Base-by-base conservation (phyloP, 2,888 invertebrate genomes). In the Empis stercorea region DNA sequence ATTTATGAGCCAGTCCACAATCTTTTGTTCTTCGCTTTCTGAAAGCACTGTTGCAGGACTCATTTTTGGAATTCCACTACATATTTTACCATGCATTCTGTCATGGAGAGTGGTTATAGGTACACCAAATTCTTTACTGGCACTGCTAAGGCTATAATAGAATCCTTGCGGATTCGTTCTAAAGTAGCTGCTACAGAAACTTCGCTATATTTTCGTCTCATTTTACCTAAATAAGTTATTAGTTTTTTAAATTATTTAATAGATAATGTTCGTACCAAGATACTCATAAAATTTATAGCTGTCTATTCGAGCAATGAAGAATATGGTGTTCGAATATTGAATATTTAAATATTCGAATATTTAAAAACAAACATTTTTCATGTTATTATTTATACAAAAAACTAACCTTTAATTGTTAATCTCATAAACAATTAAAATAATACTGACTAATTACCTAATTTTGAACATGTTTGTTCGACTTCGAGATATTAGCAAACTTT, bases 251-350 rank as follows among this genome's bases (percentile, higher is more conserved):
- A 37, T 15, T 15, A 37, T 10, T 15, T 11, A 37, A 10, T 9
- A 15, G 10, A 37, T 37, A 15, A 10, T 15, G 15, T 37, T 37
- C 37, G 37, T 23, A 38, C 37, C 30, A 45, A 27, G 45, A 30
- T 14, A 13, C 15, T 27, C 6, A 30, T n/a, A 20, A 37, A 3
- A 9, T 30, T 45, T n/a, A 10, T n/a, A 14, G 23, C 16, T 43
- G n/a, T 34, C 43, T 34, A 43, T 43, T 34, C 43, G 32, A 43
- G 34, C 43, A 30, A n/a, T 45, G 14, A 45, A 30, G 23, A 45
- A 30, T 37, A 27, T 27, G 30, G 45, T 45, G 45, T 45, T 45
- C 38, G 45, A 39, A 37, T 45, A 37, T 17, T 37, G 45, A n/a
- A n/a, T n/a, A n/a, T n/a, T n/a, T n/a, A n/a, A n/a, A n/a, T n/a